Evolutionary conservation across 2,888 invertebrate genomes (phyloP), one percentile per base, ranked within the genome.

Genomic region (Gibbula magus): DNA sequence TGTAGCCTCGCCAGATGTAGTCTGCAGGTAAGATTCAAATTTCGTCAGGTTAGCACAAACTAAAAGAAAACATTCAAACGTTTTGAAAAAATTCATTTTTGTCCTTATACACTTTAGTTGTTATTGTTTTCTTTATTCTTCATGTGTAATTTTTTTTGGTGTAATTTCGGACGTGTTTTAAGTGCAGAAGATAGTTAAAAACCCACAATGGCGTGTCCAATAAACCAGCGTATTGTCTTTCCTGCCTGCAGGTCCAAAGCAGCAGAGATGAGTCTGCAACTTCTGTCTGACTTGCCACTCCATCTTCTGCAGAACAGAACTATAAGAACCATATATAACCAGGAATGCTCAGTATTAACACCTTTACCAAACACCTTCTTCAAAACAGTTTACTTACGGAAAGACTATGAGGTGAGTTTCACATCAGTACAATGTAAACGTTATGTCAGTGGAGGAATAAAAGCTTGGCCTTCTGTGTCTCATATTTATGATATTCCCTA

Each of bases 21-120:
- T 67, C 0, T 86, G 86, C 76, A 25, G 80, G 87, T 87, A 81
- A 82, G n/a, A 85, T 73, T 51, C 18, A 45, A 0, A 18, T n/a
- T 29, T 66, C 25, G 22, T 29, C 25, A 18, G 61, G n/a, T 10
- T 20, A 10, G 61, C 22, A 61, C 22, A 61, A 1, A 20, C 10
- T 61, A 22, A 18, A n/a, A n/a, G n/a, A n/a, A n/a, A n/a, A n/a
- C n/a, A n/a, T n/a, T 52, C 16, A 18, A 52, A 52, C 16, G 2
- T 20, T 54, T 54, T 54, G n/a, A 20, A 20, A 54, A 54, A 54
- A 20, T 20, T 20, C 54, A 5, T 4, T 5, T 54, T 54, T 54
- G 54, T 54, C 16, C 16, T 52, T 52, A 52, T 13, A 52, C 13
- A 13, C 16, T 52, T 52, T 16, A 52, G 16, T 13, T 52, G 10